phyloP scores from a whole-genome alignment of 2,888 invertebrate genomes.

The Agrochola lota region DNA sequence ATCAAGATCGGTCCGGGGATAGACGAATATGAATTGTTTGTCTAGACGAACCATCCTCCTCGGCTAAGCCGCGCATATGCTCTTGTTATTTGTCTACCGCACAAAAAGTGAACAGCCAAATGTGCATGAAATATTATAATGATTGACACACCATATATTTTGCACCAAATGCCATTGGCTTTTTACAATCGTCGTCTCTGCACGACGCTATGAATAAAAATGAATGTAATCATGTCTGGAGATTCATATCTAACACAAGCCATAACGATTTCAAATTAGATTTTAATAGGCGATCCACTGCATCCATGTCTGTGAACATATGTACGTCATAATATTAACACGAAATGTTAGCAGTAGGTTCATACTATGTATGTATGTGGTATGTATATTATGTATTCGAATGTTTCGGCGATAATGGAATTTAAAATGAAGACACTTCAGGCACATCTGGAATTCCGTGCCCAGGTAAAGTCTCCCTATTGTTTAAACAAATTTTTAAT shows the following conservation, averaged over 20 bases:
- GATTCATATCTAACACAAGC: conserved; percentile 75
- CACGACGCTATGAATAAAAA: conserved; percentile 77
- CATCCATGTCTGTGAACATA: conserved; percentile 54
- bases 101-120: conserved; percentile 72
- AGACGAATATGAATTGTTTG: conserved; percentile 80
- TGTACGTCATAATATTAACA: conserved; percentile 51
- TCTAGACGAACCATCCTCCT: conserved; percentile 83
- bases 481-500: conserved; percentile 38
- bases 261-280: conserved; percentile 71
- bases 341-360: conserved; percentile 42
- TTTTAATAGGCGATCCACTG: conserved; percentile 68
- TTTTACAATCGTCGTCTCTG: conserved; percentile 71
- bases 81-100: conserved; percentile 72
- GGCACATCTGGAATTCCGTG: conserved; percentile 41
- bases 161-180: conserved; percentile 72
- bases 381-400: conserved; percentile 42
- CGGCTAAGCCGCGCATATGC: conserved; percentile 74
- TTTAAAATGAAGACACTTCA: conserved; percentile 59
- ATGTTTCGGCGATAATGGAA: conserved; percentile 63
- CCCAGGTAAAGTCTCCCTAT: conserved; percentile 36
- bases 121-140: conserved; percentile 81
- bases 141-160: conserved; percentile 74
- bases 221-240: conserved; percentile 77
- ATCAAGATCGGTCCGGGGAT: conserved; percentile 82
- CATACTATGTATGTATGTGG: conserved; percentile 31